A percentile compares a stretch with the other conserved stretches of the same genome.
Evolutionary conservation across 2,888 invertebrate species (phyloP).

Genomic region (Caenorhabditis zanzibari): DNA sequence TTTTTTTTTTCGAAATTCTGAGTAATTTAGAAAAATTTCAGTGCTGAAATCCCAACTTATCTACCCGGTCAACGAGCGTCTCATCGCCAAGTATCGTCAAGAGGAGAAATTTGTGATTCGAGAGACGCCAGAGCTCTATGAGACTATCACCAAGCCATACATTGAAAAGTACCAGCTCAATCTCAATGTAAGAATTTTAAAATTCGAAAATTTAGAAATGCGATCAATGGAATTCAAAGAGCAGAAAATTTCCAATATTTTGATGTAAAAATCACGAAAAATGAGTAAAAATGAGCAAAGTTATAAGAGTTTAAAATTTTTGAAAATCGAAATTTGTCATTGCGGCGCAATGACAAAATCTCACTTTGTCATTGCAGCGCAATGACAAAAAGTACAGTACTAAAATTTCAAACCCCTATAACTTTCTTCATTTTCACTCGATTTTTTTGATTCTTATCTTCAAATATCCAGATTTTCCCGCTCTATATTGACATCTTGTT

Average conservation of each 20-base stretch:
- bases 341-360: background rate
- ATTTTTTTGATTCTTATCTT: too few species aligned
- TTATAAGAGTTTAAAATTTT: background rate
- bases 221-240: background rate
- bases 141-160: constrained; percentile 89
- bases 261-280: background rate
- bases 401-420: background rate
- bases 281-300: background rate
- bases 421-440: background rate
- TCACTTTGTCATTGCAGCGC: background rate
- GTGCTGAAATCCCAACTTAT: constrained; percentile 93
- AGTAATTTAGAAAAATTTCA: constrained; percentile 84
- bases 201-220: background rate
- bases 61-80: constrained; percentile 94
- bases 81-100: constrained; percentile 91
- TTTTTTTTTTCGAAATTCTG: too few species aligned
- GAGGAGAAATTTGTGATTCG: constrained; percentile 89
- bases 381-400: too few species aligned
- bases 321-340: background rate
- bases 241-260: background rate
- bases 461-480: too few species aligned
- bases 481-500: too few species aligned
- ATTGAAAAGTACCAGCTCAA: constrained; percentile 86
- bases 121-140: constrained; percentile 92
- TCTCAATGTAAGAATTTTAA: constrained; percentile 67